Percentiles rank a stretch among this genome's conserved stretches.
Evolutionary conservation across 2,113 vertebrate species (phyloP).

Genomic region (Toxotes chatareus): DNA sequence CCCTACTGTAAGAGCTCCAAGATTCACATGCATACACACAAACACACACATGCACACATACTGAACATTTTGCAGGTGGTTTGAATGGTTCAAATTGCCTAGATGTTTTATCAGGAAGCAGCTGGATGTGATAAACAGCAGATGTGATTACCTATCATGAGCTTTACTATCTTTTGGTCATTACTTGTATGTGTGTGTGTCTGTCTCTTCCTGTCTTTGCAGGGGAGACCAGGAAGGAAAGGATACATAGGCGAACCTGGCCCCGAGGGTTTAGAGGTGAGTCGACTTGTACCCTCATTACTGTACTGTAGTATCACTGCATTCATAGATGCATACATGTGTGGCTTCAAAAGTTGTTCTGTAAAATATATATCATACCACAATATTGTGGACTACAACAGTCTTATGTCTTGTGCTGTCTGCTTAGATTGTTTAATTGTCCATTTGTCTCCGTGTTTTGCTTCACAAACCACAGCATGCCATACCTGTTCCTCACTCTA

Average conservation of each 20-base stretch:
- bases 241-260: slow-evolving; percentile 91
- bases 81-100: slow-evolving; percentile 5
- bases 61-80: slow-evolving; percentile 6
- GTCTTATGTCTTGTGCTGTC: not conserved
- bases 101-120: slow-evolving; percentile 14
- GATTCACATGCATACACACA: slow-evolving; percentile 3
- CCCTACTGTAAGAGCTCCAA: slow-evolving; percentile 86
- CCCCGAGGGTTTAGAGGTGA: slow-evolving; percentile 89
- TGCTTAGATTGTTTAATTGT: not conserved
- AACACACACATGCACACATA: not conserved
- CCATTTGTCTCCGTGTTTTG: not conserved
- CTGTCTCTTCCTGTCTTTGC: slow-evolving; percentile 39
- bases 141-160: slow-evolving; percentile 23
- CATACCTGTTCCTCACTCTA: slow-evolving; percentile 4
- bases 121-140: slow-evolving; percentile 10
- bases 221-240: slow-evolving; percentile 93
- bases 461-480: slow-evolving; percentile 1
- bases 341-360: no score
- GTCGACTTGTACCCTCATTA: not conserved
- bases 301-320: not conserved
- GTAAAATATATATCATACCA: no score
- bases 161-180: slow-evolving; percentile 23
- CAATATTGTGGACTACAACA: not conserved
- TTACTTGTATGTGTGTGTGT: slow-evolving; percentile 14
- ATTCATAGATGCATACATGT: not conserved